A percentile compares a stretch with the other conserved stretches of the same genome.
Conservation (phyloP, 2,113 vertebrate species). For the Mellivora capensis region DNA sequence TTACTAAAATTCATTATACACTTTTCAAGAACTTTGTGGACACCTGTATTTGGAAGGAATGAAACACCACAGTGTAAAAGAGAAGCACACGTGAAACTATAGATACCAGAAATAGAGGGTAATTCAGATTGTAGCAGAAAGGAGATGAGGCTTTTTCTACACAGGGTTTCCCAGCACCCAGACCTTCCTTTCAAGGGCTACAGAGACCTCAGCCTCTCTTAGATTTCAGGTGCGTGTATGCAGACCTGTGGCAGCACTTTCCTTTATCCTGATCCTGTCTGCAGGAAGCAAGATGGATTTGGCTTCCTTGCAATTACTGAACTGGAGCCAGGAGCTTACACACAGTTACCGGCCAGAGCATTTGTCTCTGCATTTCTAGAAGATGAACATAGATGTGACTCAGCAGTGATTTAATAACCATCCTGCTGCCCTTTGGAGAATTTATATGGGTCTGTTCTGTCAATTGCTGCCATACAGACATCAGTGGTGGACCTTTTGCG, state of each 20-base stretch:
- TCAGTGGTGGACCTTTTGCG: background rate
- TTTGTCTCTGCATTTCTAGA: background rate
- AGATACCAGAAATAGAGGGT: background rate
- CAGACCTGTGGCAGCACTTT: accelerated
- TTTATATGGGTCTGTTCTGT: background rate
- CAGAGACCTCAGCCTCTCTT: background rate
- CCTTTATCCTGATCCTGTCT: background rate
- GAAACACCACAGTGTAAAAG: background rate
- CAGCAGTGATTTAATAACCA: background rate
- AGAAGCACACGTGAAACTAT: background rate
- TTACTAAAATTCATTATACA: background rate
- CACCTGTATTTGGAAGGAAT: background rate
- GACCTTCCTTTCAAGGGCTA: background rate
- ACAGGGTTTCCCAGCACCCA: background rate
- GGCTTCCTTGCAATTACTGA: slow-evolving; percentile 4
- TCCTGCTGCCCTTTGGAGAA: background rate
- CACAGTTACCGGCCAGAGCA: background rate
- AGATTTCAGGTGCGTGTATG: accelerated
- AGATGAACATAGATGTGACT: background rate
- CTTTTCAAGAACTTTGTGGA: background rate
- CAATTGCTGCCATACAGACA: background rate
- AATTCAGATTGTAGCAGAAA: background rate
- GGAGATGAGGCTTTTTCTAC: background rate
- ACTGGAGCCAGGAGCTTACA: background rate
- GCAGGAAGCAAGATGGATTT: background rate